Conservation (phyloP, 1,140 invertebrate species). For the Atta texana region DNA sequence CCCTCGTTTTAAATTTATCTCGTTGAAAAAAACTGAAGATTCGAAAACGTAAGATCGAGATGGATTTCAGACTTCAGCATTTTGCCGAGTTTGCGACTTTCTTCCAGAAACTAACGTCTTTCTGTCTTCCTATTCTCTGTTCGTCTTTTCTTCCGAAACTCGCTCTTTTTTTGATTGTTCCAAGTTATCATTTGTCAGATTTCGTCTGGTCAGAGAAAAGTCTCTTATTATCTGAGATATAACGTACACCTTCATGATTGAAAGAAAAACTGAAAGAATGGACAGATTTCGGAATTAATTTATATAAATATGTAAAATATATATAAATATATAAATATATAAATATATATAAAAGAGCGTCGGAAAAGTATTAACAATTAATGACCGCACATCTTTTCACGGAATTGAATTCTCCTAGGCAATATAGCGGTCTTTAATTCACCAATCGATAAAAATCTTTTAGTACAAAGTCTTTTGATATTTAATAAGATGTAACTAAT, state of each 20-base stretch:
- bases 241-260: background rate
- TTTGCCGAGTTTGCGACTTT: constrained; percentile 64
- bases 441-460: no score
- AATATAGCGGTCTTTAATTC: no score
- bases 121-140: background rate
- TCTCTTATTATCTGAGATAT: constrained; percentile 34
- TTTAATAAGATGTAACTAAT: no score
- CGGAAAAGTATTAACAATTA: no score
- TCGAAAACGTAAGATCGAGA: constrained; percentile 30
- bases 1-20: constrained; percentile 21
- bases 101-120: background rate
- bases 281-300: background rate
- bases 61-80: constrained; percentile 44
- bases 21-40: constrained; percentile 32
- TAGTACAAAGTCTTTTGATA: no score
- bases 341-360: no score
- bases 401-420: no score
- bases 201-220: constrained; percentile 8
- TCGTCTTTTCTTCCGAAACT: constrained; percentile 5
- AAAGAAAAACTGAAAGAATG: constrained; percentile 53
- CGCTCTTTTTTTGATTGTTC: constrained; percentile 25
- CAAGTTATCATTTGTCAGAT: constrained; percentile 28
- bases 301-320: no score
- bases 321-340: no score
- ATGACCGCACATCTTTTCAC: no score